A percentile compares a stretch with the other conserved stretches of the same genome.
Conservation (phyloP, 1,140 invertebrate genomes). For the Brachionus rubens region DNA sequence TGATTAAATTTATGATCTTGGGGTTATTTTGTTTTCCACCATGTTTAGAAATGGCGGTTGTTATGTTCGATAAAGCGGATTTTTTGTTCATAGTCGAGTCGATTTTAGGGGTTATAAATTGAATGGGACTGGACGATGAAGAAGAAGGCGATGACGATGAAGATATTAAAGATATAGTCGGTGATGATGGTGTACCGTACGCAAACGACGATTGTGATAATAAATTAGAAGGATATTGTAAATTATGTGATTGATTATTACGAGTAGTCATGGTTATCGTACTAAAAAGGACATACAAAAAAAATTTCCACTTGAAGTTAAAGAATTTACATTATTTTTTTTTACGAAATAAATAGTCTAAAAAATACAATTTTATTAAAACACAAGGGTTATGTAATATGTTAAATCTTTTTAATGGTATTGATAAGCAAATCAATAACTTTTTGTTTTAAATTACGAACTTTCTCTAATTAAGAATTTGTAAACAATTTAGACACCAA, state of each 20-base stretch:
- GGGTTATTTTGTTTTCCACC: neutral
- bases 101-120: neutral
- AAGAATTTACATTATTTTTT: neutral
- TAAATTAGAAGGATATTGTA: neutral
- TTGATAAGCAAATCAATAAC: no score
- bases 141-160: neutral
- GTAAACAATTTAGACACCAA: no score
- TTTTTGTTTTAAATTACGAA: no score
- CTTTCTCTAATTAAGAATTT: no score
- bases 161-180: neutral
- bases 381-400: no score
- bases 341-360: slow-evolving; percentile 2
- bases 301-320: neutral
- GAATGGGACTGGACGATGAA: slow-evolving; percentile 1
- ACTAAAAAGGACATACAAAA: no score
- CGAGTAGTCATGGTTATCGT: slow-evolving; percentile 15
- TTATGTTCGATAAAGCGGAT: slow-evolving; percentile 33
- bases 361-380: no score
- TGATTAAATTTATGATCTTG: slow-evolving; percentile 13
- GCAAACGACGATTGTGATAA: slow-evolving; percentile 24
- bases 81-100: slow-evolving; percentile 17
- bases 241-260: neutral
- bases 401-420: no score
- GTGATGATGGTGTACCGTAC: slow-evolving; percentile 22
- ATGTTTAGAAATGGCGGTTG: slow-evolving; percentile 5